Conservation (phyloP, 2,888 invertebrate species). For the Graphium colonna region DNA sequence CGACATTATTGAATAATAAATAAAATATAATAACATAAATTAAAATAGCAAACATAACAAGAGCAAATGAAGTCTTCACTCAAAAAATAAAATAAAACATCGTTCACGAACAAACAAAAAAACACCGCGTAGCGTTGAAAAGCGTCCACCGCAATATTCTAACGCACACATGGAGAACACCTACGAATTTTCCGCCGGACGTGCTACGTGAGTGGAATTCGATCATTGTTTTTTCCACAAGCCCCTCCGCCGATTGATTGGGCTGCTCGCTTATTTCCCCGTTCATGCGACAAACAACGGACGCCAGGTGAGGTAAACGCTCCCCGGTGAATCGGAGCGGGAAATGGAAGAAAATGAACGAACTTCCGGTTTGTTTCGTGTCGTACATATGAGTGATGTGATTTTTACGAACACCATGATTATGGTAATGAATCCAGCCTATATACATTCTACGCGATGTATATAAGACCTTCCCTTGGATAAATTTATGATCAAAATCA, state of each 20-base stretch:
- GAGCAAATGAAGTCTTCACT: not conserved
- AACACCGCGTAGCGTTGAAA: constrained; percentile 23
- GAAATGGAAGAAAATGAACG: constrained; percentile 15
- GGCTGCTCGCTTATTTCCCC: constrained; percentile 54
- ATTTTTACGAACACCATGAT: too few species aligned
- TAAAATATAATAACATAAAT: too few species aligned
- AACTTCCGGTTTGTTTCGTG: not conserved
- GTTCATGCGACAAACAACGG: constrained; percentile 50
- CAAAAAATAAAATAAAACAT: not conserved
- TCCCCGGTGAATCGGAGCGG: constrained; percentile 29
- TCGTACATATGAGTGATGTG: too few species aligned
- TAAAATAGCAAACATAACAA: not conserved
- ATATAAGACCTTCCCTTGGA: too few species aligned
- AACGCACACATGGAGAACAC: constrained; percentile 51
- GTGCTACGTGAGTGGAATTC: constrained; percentile 67
- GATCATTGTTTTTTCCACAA: constrained; percentile 56
- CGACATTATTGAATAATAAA: not conserved
- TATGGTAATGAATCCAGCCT: too few species aligned
- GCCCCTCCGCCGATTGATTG: constrained; percentile 71
- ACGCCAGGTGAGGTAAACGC: constrained; percentile 60
- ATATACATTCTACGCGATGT: too few species aligned
- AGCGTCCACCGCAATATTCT: constrained; percentile 28
- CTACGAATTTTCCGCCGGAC: constrained; percentile 47
- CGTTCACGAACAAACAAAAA: constrained; percentile 16
- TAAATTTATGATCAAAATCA: too few species aligned